Evolutionary conservation across 2,888 invertebrate species (phyloP).

Genomic region (Campaea margaritaria): DNA sequence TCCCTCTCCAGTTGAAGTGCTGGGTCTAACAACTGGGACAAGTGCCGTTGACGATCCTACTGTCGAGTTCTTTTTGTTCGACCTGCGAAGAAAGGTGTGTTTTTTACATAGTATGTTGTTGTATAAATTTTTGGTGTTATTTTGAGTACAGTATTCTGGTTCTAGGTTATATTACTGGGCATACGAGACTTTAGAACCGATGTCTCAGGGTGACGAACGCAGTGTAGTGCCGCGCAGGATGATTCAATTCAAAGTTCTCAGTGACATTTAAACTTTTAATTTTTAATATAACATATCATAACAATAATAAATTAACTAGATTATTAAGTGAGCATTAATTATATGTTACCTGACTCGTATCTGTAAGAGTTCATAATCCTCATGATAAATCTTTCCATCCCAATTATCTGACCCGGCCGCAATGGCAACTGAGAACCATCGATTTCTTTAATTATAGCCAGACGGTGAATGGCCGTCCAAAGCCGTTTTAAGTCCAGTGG

Average conservation of each 20-base stretch:
- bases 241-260: too few species aligned
- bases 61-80: constrained; percentile 48
- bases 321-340: too few species aligned
- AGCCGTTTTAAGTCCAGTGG: constrained; percentile 8
- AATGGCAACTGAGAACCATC: constrained; percentile 18
- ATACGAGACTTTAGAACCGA: too few species aligned
- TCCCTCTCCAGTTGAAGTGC: constrained; percentile 49
- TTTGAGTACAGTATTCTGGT: too few species aligned
- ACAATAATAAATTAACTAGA: too few species aligned
- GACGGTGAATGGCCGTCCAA: constrained; percentile 32
- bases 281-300: not conserved
- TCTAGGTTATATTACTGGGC: too few species aligned
- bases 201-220: too few species aligned
- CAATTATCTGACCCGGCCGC: constrained; percentile 15
- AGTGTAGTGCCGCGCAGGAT: too few species aligned
- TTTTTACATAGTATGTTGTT: constrained; percentile 47
- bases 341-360: too few species aligned
- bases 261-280: too few species aligned
- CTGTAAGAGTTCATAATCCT: not conserved
- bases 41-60: constrained; percentile 53
- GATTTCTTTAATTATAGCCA: constrained; percentile 37
- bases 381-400: constrained; percentile 17
- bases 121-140: constrained; percentile 24
- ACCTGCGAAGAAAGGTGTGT: constrained; percentile 35
- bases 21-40: constrained; percentile 56